Conservation (phyloP, 2,888 invertebrate species). For the Cephus rjabovi region DNA sequence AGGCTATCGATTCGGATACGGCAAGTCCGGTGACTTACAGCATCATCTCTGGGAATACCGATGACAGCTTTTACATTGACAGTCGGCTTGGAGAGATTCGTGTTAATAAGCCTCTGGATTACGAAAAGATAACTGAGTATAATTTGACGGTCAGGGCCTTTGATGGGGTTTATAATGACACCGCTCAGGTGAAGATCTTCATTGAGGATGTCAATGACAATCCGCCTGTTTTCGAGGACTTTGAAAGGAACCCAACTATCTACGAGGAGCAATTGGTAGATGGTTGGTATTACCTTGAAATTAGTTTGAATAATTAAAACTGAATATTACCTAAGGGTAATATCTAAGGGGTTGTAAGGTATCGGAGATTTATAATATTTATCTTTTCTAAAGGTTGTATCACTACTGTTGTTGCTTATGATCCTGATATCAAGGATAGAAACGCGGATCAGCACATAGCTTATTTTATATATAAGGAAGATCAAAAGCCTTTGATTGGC, state of each 20-base stretch:
- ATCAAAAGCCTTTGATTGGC: conserved; percentile 77
- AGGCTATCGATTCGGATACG: conserved; percentile 88
- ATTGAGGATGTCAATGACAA: conserved; percentile 95
- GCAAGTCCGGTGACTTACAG: conserved; percentile 88
- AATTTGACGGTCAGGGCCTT: conserved; percentile 85
- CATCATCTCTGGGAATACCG: conserved; percentile 87
- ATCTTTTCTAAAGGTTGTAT: conserved; percentile 46
- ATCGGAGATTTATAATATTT: not conserved
- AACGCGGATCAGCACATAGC: conserved; percentile 82
- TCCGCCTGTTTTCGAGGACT: conserved; percentile 82
- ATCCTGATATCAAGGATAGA: conserved; percentile 86
- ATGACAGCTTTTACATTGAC: conserved; percentile 88
- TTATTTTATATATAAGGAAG: conserved; percentile 79
- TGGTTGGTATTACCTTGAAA: conserved; percentile 52
- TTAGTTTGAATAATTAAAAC: not conserved
- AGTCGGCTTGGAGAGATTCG: conserved; percentile 87
- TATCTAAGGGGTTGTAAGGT: conserved; percentile 9
- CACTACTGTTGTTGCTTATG: conserved; percentile 78
- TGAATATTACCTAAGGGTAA: not conserved
- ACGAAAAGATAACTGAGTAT: conserved; percentile 87
- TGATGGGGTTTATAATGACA: conserved; percentile 86
- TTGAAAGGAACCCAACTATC: conserved; percentile 79
- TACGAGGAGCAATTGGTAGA: conserved; percentile 79
- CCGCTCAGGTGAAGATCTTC: conserved; percentile 84
- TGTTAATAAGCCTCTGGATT: conserved; percentile 83